phyloP scores from a whole-genome alignment of 1,140 invertebrate genomes.

The Argopecten irradians region DNA sequence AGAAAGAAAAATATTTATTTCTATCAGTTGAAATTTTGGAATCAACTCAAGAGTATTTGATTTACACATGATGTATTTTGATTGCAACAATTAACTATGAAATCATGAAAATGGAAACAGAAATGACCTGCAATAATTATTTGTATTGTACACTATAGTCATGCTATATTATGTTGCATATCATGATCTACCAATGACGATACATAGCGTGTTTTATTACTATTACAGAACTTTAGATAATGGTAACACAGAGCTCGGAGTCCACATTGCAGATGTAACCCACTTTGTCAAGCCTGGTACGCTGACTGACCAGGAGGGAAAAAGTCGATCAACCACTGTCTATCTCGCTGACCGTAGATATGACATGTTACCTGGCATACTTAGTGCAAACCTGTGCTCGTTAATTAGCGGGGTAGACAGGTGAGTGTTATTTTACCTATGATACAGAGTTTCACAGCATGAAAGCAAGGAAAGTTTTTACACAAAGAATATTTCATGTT shows the following conservation, averaged over 20 bases:
- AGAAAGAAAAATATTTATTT: too few species aligned
- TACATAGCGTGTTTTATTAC: constrained; percentile 11
- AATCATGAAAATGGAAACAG: neutral
- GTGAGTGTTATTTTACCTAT: constrained; percentile 51
- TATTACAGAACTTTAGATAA: constrained; percentile 57
- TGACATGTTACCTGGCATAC: constrained; percentile 77
- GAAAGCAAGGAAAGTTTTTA: neutral
- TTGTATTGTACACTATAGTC: neutral
- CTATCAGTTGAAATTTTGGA: too few species aligned
- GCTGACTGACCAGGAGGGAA: constrained; percentile 71
- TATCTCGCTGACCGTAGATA: constrained; percentile 75
- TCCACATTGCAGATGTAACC: constrained; percentile 75
- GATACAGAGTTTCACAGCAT: neutral
- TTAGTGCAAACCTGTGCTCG: constrained; percentile 77
- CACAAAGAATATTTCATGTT: neutral
- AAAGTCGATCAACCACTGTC: constrained; percentile 70
- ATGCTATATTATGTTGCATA: too few species aligned
- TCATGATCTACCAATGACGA: neutral
- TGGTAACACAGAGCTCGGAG: constrained; percentile 69
- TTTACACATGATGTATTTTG: too few species aligned
- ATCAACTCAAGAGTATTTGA: too few species aligned
- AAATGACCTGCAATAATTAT: neutral
- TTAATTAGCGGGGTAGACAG: constrained; percentile 76
- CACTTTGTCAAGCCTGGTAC: constrained; percentile 70
- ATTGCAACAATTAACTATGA: too few species aligned